A percentile compares a stretch with the other conserved stretches of the same genome.
Evolutionary conservation across 1,140 invertebrate genomes (phyloP).

Genomic region (Notospermus geniculatus): DNA sequence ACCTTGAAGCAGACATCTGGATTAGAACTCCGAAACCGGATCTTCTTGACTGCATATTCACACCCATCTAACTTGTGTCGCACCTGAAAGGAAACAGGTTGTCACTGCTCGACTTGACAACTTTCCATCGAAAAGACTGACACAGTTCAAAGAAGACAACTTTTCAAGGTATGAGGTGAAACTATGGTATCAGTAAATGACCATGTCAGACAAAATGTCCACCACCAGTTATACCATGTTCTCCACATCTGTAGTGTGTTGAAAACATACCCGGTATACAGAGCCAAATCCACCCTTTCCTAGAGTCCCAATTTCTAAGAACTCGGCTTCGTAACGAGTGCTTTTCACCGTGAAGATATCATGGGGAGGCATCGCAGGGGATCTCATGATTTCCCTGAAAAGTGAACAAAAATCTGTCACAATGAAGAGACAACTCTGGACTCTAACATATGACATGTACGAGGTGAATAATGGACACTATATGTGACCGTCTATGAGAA

Average conservation of each 20-base stretch:
- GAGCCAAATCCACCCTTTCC: conserved; percentile 71
- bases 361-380: conserved; percentile 13
- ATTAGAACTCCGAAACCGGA: conserved; percentile 55
- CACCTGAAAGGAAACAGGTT: conserved; percentile 51
- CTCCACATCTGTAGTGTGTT: neutral
- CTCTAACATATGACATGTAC: too few species aligned
- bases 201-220: too few species aligned
- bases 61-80: conserved; percentile 71
- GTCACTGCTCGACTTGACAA: too few species aligned
- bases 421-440: too few species aligned
- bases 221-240: too few species aligned
- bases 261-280: conserved; percentile 44
- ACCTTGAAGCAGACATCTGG: conserved; percentile 41
- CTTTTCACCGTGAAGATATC: conserved; percentile 32
- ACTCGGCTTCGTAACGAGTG: conserved; percentile 69
- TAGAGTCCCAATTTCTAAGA: conserved; percentile 71
- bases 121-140: neutral
- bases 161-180: too few species aligned
- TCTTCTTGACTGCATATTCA: conserved; percentile 80
- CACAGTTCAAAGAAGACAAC: conserved; percentile 1
- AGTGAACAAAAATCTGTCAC: too few species aligned
- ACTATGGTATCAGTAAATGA: too few species aligned
- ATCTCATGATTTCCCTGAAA: too few species aligned
- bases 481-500: too few species aligned
- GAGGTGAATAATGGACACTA: too few species aligned